Evolutionary conservation across 2,113 vertebrate species (phyloP), one percentile per base, ranked within the genome.

Genomic region (Glaucomys volans): DNA sequence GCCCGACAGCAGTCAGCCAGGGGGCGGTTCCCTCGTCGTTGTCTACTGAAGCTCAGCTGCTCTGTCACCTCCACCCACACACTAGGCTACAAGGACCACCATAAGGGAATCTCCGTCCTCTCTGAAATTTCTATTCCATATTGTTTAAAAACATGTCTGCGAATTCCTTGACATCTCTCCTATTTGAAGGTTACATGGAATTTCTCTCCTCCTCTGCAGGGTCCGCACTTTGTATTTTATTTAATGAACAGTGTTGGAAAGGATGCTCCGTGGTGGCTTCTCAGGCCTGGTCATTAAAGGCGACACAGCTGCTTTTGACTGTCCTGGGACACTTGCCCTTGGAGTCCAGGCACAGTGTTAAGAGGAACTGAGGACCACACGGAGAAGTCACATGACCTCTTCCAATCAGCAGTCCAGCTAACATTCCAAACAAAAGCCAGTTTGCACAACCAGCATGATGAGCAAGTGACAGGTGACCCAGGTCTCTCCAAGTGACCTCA

Each of bases 191-290:
- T 32, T 14, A 24, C 24, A 47, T 2, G 5, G 28, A 54, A 47
- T 44, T 40, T 72, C 16, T 79, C 64, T 67, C 57, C 35, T 20
- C 47, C 22, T 40, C 40, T 32, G 5, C 14, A 24, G 37, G 24
- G 42, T 37, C 77, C 20, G 44, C 47, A 4, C 28, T 35, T 9
- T 4, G 10, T 26, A 16, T 20, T 16, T 67, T 74, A 8, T 66
- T 24, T 57, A 24, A 71, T 32, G 18, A 52, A 13, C 4, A 50
- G 28, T n/a, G 18, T 72, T 57, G 37, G 32, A 30, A 79, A 30
- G 35, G 28, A 64, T 8, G 3, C 8, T 26, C 4, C 1, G 1
- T 20, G 6, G 1, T 20, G 6, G 5, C 8, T 59, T n/a, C 10
- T 50, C 72, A 92, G 62, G 40, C 16, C 2, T 44, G 24, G 42